These are phyloP conservation scores for Ascidia mentula DNA, from an alignment of 23 tunicate genomes.

Conservation along the genomic window DNA sequence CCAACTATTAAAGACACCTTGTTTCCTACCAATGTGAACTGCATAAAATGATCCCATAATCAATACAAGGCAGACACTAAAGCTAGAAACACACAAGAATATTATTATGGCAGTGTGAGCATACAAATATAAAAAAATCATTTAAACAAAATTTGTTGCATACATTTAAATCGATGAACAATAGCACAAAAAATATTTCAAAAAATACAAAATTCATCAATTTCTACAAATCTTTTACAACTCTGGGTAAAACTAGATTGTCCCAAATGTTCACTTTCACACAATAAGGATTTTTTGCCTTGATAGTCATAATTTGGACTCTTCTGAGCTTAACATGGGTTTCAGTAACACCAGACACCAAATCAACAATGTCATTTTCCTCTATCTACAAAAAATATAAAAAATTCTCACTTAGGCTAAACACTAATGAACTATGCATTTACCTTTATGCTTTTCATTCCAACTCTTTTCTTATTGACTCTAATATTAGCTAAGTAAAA, in stretches of 20 bases:
- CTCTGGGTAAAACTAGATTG: background rate
- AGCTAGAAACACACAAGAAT: no score
- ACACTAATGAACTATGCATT: background rate
- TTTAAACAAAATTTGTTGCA: background rate
- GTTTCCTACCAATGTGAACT: conserved; percentile 57
- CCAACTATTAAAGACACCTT: conserved; percentile 79
- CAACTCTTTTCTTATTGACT: conserved; percentile 31
- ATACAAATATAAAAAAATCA: background rate
- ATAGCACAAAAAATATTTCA: no score
- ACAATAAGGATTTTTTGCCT: background rate
- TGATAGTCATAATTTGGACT: conserved; percentile 2
- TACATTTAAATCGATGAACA: background rate
- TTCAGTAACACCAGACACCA: conserved; percentile 14
- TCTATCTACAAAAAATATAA: conserved; percentile 15
- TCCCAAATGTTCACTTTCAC: background rate
- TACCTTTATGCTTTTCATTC: conserved; percentile 24
- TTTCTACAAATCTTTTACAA: no score
- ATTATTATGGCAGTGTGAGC: background rate
- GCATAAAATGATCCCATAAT: conserved; percentile 42
- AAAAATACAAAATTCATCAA: background rate
- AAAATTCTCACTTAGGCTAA: background rate
- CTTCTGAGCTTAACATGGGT: conserved; percentile 20
- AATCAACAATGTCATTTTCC: conserved; percentile 25
- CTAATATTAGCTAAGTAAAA: conserved; percentile 26
- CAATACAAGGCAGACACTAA: background rate